Conservation (phyloP, 1,140 invertebrate genomes). For the Polypedilum vanderplanki region DNA sequence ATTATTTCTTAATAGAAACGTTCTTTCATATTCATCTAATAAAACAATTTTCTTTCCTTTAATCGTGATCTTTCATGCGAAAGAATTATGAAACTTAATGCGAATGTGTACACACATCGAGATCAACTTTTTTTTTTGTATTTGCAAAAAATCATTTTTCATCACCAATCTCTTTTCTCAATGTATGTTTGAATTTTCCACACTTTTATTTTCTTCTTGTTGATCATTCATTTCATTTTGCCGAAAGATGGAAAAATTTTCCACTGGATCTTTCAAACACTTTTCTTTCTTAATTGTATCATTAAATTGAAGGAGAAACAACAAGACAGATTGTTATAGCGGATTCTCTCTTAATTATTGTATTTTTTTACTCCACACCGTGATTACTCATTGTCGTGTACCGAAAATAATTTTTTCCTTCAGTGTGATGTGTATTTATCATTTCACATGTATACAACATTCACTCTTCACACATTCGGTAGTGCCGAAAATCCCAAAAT, state of each 20-base stretch:
- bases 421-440: conserved; percentile 2
- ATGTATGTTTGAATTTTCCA: conserved; percentile 26
- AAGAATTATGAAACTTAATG: no score
- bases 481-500: not conserved
- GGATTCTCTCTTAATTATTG: not conserved
- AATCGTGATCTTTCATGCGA: not conserved
- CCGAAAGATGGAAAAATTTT: not conserved
- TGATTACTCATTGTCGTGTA: conserved; percentile 17
- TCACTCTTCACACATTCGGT: no score
- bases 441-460: not conserved
- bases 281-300: not conserved
- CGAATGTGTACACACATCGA: not conserved
- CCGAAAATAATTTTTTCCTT: conserved; percentile 16
- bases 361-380: not conserved
- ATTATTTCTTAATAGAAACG: no score
- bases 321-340: not conserved
- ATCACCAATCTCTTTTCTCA: conserved; percentile 22
- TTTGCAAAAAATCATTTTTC: conserved; percentile 25
- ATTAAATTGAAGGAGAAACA: not conserved
- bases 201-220: conserved; percentile 17
- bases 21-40: not conserved
- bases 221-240: not conserved
- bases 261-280: not conserved
- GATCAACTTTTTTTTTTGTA: conserved; percentile 22
- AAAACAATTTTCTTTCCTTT: not conserved